Percentiles rank a stretch among this genome's conserved stretches.
These are phyloP conservation scores for Isichthys henryi DNA, from an alignment of 2,113 vertebrate species.

Conservation along the genomic window DNA sequence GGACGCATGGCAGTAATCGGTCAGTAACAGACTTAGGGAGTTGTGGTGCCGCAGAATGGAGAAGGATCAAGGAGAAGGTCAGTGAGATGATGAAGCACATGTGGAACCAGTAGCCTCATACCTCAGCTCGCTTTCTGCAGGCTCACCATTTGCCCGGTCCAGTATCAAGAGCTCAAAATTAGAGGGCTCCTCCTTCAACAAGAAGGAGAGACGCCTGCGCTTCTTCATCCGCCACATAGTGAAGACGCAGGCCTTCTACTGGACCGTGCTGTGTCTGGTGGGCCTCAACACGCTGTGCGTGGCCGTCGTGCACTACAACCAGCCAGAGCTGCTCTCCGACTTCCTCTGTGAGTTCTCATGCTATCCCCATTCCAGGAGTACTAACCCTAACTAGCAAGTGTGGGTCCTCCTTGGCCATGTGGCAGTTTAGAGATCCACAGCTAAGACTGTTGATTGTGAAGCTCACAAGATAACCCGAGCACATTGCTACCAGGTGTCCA, in stretches of 20 bases:
- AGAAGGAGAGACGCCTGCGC: conserved; percentile 79
- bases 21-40: background rate
- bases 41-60: background rate
- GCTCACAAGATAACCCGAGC: background rate
- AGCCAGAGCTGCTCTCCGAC: conserved; percentile 81
- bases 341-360: conserved; percentile 78
- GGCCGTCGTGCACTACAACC: conserved; percentile 85
- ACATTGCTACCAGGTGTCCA: background rate
- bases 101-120: background rate
- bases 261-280: conserved; percentile 86
- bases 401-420: background rate
- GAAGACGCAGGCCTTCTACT: conserved; percentile 92
- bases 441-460: background rate
- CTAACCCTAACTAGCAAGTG: background rate
- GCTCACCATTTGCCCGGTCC: conserved; percentile 85
- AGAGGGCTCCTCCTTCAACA: conserved; percentile 79
- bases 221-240: conserved; percentile 83
- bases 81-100: background rate
- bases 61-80: background rate
- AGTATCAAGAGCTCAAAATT: conserved; percentile 92
- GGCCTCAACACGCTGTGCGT: conserved; percentile 92
- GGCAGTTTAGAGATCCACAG: background rate
- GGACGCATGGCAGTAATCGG: background rate
- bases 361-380: background rate
- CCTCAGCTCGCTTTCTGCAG: conserved; percentile 44